Conservation (phyloP, 2,888 invertebrate genomes). For the Coleophora flavipennella region DNA sequence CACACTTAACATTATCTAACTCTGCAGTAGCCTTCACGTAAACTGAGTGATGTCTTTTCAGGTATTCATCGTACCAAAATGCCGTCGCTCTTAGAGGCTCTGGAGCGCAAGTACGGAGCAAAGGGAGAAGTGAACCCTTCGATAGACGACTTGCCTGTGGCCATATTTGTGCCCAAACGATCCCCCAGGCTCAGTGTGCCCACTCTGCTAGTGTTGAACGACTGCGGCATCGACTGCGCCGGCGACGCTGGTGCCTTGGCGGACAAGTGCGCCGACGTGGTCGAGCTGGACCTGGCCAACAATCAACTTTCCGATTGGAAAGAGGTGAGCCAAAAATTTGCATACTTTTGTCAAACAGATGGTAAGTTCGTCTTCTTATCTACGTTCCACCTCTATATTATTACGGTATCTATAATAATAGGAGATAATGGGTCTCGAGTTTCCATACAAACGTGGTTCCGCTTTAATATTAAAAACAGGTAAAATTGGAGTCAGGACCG, state of each 20-base stretch:
- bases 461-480: too few relatives aligned
- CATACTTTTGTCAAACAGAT: too few relatives aligned
- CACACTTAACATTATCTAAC: too few relatives aligned
- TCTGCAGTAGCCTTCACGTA: too few relatives aligned
- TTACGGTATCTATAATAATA: too few relatives aligned
- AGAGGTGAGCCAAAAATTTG: constrained; percentile 73
- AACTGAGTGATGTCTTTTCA: constrained; percentile 19
- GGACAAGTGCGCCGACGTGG: constrained; percentile 90
- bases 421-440: too few relatives aligned
- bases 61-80: constrained; percentile 69
- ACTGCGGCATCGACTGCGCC: constrained; percentile 92
- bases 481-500: too few relatives aligned
- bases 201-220: constrained; percentile 88
- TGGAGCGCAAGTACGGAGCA: constrained; percentile 87
- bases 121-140: constrained; percentile 76
- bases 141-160: constrained; percentile 78
- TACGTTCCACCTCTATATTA: too few relatives aligned
- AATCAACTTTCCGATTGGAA: constrained; percentile 92
- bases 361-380: too few relatives aligned
- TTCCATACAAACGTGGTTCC: too few relatives aligned
- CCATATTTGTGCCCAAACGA: constrained; percentile 89
- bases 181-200: constrained; percentile 85
- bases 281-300: constrained; percentile 94
- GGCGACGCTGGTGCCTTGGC: constrained; percentile 86
- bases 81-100: constrained; percentile 92